phyloP scores from a whole-genome alignment of 2,888 invertebrate species.

The Drosophila acutilabella region DNA sequence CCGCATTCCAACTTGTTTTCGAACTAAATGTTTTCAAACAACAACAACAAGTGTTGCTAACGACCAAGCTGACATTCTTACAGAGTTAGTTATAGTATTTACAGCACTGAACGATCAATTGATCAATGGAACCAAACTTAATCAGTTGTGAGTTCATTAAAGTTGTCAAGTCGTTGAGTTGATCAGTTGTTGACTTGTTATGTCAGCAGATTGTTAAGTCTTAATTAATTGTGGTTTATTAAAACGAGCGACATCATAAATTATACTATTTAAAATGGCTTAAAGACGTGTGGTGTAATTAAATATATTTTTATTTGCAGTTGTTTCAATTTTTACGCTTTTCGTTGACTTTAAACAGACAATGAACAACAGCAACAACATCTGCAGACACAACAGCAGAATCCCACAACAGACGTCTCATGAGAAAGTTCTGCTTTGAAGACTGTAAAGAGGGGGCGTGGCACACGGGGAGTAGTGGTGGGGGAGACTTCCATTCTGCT shows the following conservation, averaged over 20 bases:
- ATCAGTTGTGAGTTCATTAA: constrained; percentile 13
- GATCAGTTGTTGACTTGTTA: constrained; percentile 12
- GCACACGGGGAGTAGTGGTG: neutral
- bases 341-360: constrained; percentile 40
- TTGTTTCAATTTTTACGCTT: neutral
- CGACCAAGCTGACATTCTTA: constrained; percentile 4
- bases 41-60: constrained; percentile 9
- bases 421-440: constrained; percentile 17
- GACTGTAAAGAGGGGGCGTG: too few relatives aligned
- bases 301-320: neutral
- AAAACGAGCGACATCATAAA: constrained; percentile 11
- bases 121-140: constrained; percentile 15
- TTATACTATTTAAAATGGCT: constrained; percentile 1
- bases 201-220: constrained; percentile 24
- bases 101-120: constrained; percentile 13
- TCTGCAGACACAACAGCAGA: constrained; percentile 5
- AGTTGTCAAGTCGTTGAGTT: constrained; percentile 10
- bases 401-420: constrained; percentile 21
- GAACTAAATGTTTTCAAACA: neutral
- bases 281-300: neutral
- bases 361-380: constrained; percentile 26
- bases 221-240: constrained; percentile 8
- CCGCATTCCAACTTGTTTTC: constrained; percentile 7
- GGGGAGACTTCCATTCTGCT: constrained; percentile 33
- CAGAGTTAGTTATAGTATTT: constrained; percentile 3